Conservation (phyloP, 2,797 vertebrate species). For the Etheostoma perlongum region DNA sequence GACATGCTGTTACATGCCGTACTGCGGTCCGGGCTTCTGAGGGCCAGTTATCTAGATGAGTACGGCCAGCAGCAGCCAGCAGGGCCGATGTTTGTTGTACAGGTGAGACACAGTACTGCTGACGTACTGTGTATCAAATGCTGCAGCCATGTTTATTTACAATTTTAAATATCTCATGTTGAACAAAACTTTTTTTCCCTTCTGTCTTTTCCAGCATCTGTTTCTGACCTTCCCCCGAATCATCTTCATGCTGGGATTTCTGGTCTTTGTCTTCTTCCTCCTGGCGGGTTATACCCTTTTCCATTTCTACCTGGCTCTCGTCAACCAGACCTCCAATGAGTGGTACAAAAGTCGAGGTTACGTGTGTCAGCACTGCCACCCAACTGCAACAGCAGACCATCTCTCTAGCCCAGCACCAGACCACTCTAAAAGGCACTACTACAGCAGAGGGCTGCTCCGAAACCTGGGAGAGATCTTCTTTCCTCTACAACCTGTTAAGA, state of each 20-base stretch:
- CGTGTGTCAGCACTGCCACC: constrained; percentile 80
- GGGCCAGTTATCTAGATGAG: constrained; percentile 86
- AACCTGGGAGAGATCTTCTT: constrained; percentile 85
- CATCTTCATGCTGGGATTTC: constrained; percentile 94
- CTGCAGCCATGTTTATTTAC: background rate
- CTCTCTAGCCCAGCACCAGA: constrained; percentile 55
- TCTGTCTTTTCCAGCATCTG: constrained; percentile 86
- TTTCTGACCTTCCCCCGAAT: constrained; percentile 96
- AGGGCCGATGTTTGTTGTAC: constrained; percentile 85
- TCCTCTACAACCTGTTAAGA: constrained; percentile 68
- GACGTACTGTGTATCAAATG: background rate
- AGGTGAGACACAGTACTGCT: constrained; percentile 80
- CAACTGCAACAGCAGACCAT: constrained; percentile 49
- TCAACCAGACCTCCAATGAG: constrained; percentile 95
- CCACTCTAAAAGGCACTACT: constrained; percentile 78
- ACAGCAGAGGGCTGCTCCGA: constrained; percentile 79
- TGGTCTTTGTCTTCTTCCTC: constrained; percentile 89
- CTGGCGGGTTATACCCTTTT: constrained; percentile 91
- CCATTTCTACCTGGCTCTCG: constrained; percentile 86
- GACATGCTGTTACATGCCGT: constrained; percentile 87
- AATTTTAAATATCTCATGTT: background rate
- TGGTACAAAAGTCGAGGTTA: constrained; percentile 88
- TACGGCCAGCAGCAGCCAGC: constrained; percentile 83
- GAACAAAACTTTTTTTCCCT: background rate
- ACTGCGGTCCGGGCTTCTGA: constrained; percentile 82